These are phyloP conservation scores for Trissolcus japonicus DNA, from an alignment of 2,888 invertebrate species.

Conservation along the genomic window DNA sequence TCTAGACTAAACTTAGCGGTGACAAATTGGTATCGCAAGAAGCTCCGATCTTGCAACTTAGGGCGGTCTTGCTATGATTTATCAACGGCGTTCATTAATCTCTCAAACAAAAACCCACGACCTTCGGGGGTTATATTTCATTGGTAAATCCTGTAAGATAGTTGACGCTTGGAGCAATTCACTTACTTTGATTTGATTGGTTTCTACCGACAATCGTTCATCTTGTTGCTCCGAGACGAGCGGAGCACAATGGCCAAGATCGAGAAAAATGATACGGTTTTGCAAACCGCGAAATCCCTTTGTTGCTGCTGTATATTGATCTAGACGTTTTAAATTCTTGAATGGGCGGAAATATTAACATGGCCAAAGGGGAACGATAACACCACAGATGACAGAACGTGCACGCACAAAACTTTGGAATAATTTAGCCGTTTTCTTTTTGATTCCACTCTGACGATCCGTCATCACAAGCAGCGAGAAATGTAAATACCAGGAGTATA, in stretches of 20 bases:
- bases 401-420: too few relatives aligned
- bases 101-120: slow-evolving; percentile 49
- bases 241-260: slow-evolving; percentile 21
- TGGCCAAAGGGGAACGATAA: too few relatives aligned
- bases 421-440: too few relatives aligned
- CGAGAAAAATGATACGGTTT: slow-evolving; percentile 65
- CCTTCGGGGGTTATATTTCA: slow-evolving; percentile 31
- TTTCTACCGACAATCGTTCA: slow-evolving; percentile 49
- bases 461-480: not conserved
- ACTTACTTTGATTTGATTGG: slow-evolving; percentile 77
- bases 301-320: slow-evolving; percentile 43
- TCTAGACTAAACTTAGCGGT: slow-evolving; percentile 51
- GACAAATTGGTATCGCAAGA: slow-evolving; percentile 63
- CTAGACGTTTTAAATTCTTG: not conserved
- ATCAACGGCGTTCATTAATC: slow-evolving; percentile 43
- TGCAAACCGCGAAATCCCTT: slow-evolving; percentile 63
- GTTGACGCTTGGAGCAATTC: slow-evolving; percentile 69
- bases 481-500: slow-evolving; percentile 9
- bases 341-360: too few relatives aligned
- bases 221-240: slow-evolving; percentile 22
- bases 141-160: slow-evolving; percentile 55
- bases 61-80: slow-evolving; percentile 40
- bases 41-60: slow-evolving; percentile 62
- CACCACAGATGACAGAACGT: too few relatives aligned
- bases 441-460: too few relatives aligned